These are phyloP conservation scores for Hephaestus fuliginosus DNA, from an alignment of 2,797 vertebrate genomes.

Conservation along the genomic window DNA sequence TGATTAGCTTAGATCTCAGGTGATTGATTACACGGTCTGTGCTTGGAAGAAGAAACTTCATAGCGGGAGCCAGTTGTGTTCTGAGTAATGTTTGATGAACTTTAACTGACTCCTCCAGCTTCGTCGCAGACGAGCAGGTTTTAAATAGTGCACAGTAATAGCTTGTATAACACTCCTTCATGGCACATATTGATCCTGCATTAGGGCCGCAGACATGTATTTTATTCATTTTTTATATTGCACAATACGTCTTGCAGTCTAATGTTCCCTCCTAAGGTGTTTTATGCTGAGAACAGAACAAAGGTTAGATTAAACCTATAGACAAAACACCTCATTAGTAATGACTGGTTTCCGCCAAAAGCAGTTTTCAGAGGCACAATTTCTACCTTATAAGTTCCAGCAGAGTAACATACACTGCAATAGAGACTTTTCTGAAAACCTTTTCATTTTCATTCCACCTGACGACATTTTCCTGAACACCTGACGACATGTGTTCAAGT, in stretches of 20 bases:
- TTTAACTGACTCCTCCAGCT: slow-evolving; percentile 23
- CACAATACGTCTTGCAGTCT: neutral
- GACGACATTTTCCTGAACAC: neutral
- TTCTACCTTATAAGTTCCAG: too few species aligned
- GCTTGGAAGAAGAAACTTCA: neutral
- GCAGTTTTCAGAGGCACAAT: too few species aligned
- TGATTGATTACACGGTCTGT: slow-evolving; percentile 35
- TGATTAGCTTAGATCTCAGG: slow-evolving; percentile 51
- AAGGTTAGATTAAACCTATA: neutral
- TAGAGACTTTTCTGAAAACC: neutral
- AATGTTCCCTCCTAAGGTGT: neutral
- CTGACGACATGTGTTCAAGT: neutral
- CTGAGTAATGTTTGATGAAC: slow-evolving; percentile 30
- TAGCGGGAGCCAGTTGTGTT: neutral
- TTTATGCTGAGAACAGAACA: neutral
- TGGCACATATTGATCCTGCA: slow-evolving; percentile 23
- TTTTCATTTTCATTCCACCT: neutral
- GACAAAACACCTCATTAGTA: neutral
- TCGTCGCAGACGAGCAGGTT: slow-evolving; percentile 1
- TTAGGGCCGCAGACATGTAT: slow-evolving; percentile 1
- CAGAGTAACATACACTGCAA: too few species aligned
- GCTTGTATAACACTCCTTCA: slow-evolving; percentile 34
- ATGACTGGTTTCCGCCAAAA: neutral
- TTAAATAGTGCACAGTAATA: slow-evolving; percentile 43
- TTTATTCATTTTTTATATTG: neutral